Evolutionary conservation across 53 echinoderm and acorn worm genomes (phyloP), one percentile per base, ranked within the genome.

Genomic region (Apostichopus leukothele): DNA sequence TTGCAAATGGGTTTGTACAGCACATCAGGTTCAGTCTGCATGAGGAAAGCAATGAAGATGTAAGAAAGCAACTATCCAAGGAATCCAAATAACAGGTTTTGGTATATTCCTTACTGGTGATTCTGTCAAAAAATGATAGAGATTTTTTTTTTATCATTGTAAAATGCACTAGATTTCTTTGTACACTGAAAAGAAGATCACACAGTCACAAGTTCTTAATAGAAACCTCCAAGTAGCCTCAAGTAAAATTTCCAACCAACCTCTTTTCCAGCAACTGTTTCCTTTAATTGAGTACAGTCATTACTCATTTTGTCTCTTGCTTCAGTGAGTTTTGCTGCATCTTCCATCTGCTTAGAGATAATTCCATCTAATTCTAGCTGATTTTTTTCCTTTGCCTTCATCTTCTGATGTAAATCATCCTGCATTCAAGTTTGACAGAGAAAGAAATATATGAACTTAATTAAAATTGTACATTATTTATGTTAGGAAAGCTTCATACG

Each of bases 211-310:
- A 39, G 39, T 39, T 39, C 39, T 39, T 39, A 39, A 39, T 39
- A 39, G 1, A 39, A 39, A 39, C 39, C 39, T 39, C 39, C 39
- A 39, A 39, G 39, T 39, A 39, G 39, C 39, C 39, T 57, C 7
- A 57, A 57, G 57, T 9, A 57, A 57, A 57, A 57, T 18, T 16
- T 16, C 16, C 5, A 7, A 54, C 81, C 54, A 81, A 81, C 81
- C 81, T 81, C 81, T 23, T 81, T 81, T 81, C 20, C 81, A 54
- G 11, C 12, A 22, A 81, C 55, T 51, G 81, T 54, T 81, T 81
- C 81, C 53, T 81, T 7, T 51, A 81, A 81, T 55, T 22, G 59
- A 51, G 53, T 81, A 25, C 9, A 59, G 22, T 81, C 55, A 54
- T 81, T 7, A 8, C 19, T 81, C 53, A 81, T 13, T 81, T 81